A percentile compares a stretch with the other conserved stretches of the same genome.
Conservation (phyloP, 2,797 vertebrate genomes). For the Oophaga sylvatica region DNA sequence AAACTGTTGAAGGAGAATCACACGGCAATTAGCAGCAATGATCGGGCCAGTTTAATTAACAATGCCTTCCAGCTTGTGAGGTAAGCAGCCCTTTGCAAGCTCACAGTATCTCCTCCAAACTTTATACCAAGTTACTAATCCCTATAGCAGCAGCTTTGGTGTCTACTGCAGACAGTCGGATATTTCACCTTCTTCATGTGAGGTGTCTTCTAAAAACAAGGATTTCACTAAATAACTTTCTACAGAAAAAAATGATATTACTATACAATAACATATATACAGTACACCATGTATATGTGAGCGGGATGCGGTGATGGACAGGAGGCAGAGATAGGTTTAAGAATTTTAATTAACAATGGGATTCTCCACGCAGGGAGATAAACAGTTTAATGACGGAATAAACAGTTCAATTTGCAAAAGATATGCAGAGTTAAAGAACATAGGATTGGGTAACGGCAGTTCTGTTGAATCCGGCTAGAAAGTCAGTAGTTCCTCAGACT, state of each 20-base stretch:
- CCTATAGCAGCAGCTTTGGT: not conserved
- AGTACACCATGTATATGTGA: no score
- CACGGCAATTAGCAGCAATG: conserved; percentile 81
- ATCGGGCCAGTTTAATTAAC: conserved; percentile 88
- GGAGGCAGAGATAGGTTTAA: no score
- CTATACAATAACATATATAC: no score
- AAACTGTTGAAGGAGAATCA: conserved; percentile 80
- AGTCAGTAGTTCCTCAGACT: no score
- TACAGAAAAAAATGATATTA: not conserved
- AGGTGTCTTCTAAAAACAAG: not conserved
- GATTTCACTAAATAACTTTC: not conserved
- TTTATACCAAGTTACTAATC: not conserved
- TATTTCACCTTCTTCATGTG: not conserved
- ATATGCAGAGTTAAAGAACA: no score
- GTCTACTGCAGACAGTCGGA: not conserved
- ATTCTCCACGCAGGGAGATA: no score
- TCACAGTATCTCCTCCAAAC: not conserved
- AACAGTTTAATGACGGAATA: no score
- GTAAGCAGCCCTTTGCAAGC: conserved; percentile 67
- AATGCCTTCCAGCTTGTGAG: conserved; percentile 90
- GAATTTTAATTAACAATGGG: no score
- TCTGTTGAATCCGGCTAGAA: no score
- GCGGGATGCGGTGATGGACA: no score
- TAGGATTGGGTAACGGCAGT: no score
- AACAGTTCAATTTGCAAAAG: no score